Conservation (phyloP, 2,888 invertebrate species). For the Anarsia innoxiella region DNA sequence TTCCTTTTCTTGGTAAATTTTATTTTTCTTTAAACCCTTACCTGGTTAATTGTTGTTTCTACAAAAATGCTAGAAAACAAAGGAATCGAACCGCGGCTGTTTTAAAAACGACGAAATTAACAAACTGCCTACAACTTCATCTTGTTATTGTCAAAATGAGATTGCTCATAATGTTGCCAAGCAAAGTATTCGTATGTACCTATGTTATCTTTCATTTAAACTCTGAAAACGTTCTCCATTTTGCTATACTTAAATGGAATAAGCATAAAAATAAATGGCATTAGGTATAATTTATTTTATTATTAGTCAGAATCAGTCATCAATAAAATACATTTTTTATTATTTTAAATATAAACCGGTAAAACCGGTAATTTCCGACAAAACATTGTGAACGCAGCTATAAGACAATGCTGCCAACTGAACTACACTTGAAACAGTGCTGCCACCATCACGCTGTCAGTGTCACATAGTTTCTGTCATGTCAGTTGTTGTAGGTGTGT, state of each 20-base stretch:
- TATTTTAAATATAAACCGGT: neutral
- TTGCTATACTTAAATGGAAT: no score
- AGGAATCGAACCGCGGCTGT: neutral
- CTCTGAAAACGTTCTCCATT: neutral
- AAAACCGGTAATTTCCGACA: slow-evolving; percentile 5
- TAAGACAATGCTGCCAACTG: slow-evolving; percentile 32
- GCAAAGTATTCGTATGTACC: neutral
- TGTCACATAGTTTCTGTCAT: no score
- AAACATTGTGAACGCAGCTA: slow-evolving; percentile 35
- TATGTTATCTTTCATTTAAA: neutral
- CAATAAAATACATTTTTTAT: no score
- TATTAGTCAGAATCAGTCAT: no score
- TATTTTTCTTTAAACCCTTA: no score
- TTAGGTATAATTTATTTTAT: no score
- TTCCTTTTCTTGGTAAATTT: no score
- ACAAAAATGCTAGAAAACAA: neutral
- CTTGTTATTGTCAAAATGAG: neutral
- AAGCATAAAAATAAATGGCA: no score
- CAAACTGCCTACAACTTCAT: neutral
- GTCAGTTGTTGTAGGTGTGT: slow-evolving; percentile 43
- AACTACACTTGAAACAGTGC: slow-evolving; percentile 19
- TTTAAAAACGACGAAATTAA: neutral
- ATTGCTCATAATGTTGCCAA: no score
- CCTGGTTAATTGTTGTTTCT: no score
- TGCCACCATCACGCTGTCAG: slow-evolving; percentile 46